Conservation (phyloP, 35 echinoderm and acorn worm species). For the Chiridota heheva region DNA sequence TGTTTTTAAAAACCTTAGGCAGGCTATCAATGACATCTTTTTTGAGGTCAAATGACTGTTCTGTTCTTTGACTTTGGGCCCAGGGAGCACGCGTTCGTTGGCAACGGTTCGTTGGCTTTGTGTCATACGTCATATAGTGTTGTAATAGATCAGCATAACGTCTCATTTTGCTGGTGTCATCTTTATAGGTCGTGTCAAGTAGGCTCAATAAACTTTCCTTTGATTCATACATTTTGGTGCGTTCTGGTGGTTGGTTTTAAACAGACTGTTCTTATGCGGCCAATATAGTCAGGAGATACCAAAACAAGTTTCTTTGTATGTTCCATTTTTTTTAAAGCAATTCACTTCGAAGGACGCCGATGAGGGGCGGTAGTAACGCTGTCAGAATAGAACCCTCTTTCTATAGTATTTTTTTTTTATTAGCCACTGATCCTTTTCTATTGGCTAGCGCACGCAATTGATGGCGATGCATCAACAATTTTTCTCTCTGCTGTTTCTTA, state of each 20-base stretch:
- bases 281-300: conserved; percentile 1
- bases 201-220: background rate
- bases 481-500: too few species aligned
- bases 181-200: background rate
- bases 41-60: too few species aligned
- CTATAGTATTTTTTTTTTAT: conserved; percentile 7
- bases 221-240: background rate
- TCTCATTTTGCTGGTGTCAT: conserved; percentile 36
- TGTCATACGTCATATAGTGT: background rate
- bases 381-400: background rate
- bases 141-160: background rate
- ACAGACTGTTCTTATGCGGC: background rate
- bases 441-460: background rate
- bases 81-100: background rate
- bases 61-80: background rate
- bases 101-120: background rate
- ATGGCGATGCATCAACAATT: background rate
- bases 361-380: conserved; percentile 20
- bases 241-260: conserved; percentile 9
- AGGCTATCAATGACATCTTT: conserved; percentile 32
- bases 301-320: conserved; percentile 34
- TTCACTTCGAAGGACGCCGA: background rate
- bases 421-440: background rate
- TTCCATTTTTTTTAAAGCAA: conserved; percentile 19
- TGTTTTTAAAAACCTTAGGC: conserved; percentile 25